A percentile compares a stretch with the other conserved stretches of the same genome.
phyloP scores from a whole-genome alignment of 2,888 invertebrate genomes.

The Stenchaetothrips biformis region DNA sequence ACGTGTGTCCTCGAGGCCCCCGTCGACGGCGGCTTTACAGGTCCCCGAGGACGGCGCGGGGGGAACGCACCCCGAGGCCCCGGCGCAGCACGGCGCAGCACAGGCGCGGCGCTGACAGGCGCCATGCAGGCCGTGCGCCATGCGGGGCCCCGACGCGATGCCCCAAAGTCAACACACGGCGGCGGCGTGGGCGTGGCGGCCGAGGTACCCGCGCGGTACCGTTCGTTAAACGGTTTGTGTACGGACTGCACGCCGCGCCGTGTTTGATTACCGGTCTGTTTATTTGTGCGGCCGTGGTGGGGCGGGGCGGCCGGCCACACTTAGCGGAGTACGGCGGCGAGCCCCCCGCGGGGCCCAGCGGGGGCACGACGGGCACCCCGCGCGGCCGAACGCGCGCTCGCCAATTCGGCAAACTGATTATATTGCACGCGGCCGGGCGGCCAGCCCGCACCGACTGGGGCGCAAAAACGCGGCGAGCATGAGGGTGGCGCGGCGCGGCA shows the following conservation, averaged over 20 bases:
- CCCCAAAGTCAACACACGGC: too few relatives aligned
- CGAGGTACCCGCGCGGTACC: slow-evolving; percentile 2
- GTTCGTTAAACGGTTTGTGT: background rate
- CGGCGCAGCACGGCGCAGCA: background rate
- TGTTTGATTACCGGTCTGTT: background rate
- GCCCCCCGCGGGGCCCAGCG: slow-evolving; percentile 35
- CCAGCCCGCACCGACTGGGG: background rate
- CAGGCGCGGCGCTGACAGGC: background rate
- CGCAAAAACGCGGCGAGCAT: slow-evolving; percentile 25
- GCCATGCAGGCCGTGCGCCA: background rate
- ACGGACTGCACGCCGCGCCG: background rate
- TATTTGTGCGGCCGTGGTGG: background rate
- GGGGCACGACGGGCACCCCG: background rate
- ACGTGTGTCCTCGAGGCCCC: background rate
- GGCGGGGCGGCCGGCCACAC: background rate
- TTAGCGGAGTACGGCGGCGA: background rate
- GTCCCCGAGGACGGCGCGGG: background rate
- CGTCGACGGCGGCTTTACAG: slow-evolving; percentile 4
- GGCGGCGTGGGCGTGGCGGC: background rate
- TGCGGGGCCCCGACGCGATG: too few relatives aligned
- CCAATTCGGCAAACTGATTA: background rate
- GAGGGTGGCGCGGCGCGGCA: slow-evolving; percentile 26
- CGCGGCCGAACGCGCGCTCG: background rate
- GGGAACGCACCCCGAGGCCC: too few relatives aligned
- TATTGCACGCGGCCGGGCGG: background rate